These are phyloP conservation scores for Tapirus indicus DNA, from an alignment of 2,797 vertebrate genomes.

Conservation along the genomic window DNA sequence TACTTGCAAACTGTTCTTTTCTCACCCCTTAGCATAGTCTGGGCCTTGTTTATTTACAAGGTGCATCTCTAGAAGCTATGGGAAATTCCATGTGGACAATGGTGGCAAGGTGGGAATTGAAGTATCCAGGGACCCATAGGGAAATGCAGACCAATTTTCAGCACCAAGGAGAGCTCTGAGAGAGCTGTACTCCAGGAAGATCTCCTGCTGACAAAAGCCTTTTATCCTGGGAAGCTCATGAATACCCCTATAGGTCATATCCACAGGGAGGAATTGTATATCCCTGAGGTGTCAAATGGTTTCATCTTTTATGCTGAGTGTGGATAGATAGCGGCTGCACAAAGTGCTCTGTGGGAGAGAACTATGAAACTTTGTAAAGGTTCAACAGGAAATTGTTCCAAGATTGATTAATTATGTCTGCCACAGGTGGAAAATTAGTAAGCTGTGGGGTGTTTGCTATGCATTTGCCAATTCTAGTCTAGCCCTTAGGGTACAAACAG, in stretches of 20 bases:
- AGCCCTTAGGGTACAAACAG: not conserved
- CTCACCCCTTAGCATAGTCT: not conserved
- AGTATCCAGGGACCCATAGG: not conserved
- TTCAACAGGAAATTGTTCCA: slow-evolving; percentile 42
- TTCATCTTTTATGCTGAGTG: slow-evolving; percentile 28
- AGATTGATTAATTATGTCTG: slow-evolving; percentile 64
- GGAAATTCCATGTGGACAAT: not conserved
- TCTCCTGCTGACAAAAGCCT: not conserved
- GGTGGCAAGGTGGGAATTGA: not conserved
- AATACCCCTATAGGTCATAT: not conserved
- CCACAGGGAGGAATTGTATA: not conserved
- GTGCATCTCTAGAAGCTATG: not conserved
- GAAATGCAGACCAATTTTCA: slow-evolving; percentile 60
- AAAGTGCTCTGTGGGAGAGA: not conserved
- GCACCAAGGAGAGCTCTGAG: slow-evolving; percentile 81
- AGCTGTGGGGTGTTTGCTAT: not conserved
- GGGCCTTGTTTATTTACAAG: not conserved
- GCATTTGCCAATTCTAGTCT: not conserved
- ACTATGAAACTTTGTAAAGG: not conserved
- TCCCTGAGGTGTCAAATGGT: not conserved
- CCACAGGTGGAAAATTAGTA: not conserved
- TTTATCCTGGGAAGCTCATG: not conserved
- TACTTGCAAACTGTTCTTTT: not conserved
- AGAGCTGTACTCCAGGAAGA: not conserved
- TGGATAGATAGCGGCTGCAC: not conserved